A percentile compares a stretch with the other conserved stretches of the same genome.
Conservation (phyloP, 2,113 vertebrate species). For the Cathartes aura region DNA sequence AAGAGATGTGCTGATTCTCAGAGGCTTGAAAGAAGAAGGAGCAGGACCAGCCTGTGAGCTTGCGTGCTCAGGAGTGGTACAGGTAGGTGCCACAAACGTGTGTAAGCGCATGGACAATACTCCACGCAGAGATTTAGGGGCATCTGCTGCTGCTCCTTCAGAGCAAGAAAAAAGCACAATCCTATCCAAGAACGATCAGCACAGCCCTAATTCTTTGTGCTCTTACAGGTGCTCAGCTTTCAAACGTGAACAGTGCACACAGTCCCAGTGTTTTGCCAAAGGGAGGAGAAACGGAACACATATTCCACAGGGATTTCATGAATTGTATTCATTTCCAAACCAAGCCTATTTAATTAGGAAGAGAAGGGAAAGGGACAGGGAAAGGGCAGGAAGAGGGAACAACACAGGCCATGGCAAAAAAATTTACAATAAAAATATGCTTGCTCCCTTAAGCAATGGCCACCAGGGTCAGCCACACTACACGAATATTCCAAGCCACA, state of each 20-base stretch:
- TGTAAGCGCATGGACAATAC: neutral
- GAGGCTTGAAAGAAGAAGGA: neutral
- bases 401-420: neutral
- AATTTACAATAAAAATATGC: neutral
- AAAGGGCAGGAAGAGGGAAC: neutral
- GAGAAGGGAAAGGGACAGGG: neutral
- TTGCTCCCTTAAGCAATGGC: neutral
- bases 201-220: neutral
- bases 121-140: neutral
- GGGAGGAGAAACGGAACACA: neutral
- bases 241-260: neutral
- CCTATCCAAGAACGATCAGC: neutral
- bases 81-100: neutral
- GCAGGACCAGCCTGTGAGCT: neutral
- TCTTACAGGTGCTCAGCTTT: neutral
- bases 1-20: neutral
- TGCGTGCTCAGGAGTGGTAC: neutral
- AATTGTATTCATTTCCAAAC: slow-evolving; percentile 9
- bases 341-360: slow-evolving; percentile 22
- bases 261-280: neutral
- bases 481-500: neutral
- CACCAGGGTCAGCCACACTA: neutral
- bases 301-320: neutral
- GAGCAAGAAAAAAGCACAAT: neutral
- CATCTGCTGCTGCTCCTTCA: neutral